Evolutionary conservation across 2,888 invertebrate species (phyloP).

Genomic region (Ramazzottius varieornatus): DNA sequence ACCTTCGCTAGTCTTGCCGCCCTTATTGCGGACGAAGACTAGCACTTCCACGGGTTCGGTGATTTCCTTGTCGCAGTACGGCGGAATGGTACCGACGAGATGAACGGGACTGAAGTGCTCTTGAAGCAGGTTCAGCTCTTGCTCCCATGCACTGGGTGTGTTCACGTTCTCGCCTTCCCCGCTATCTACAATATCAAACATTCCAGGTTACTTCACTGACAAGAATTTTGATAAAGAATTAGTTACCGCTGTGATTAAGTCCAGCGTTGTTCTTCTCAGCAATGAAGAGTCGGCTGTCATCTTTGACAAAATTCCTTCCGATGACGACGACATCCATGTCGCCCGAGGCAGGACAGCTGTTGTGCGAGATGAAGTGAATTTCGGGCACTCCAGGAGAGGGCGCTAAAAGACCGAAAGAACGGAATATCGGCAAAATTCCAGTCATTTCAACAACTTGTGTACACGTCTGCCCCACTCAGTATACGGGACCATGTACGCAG

Average conservation of each 20-base stretch:
- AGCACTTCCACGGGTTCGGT: conserved; percentile 13
- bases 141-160: background rate
- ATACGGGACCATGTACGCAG: no score
- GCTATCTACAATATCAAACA: background rate
- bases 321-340: conserved; percentile 24
- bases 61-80: conserved; percentile 15
- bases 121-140: background rate
- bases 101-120: conserved; percentile 12
- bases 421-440: background rate
- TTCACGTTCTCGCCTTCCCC: no score
- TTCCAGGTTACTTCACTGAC: background rate
- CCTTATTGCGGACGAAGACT: background rate
- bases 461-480: no score
- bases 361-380: conserved; percentile 21
- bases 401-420: conserved; percentile 14
- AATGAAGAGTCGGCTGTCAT: conserved; percentile 21
- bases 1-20: background rate
- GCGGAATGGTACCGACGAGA: conserved; percentile 23
- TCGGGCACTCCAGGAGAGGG: conserved; percentile 27
- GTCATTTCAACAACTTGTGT: background rate
- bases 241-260: background rate
- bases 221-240: background rate
- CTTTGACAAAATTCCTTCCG: conserved; percentile 25
- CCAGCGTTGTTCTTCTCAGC: conserved; percentile 14
- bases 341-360: conserved; percentile 15